Base-by-base conservation (phyloP, 2,113 vertebrate genomes). In the Otolemur garnettii region DNA sequence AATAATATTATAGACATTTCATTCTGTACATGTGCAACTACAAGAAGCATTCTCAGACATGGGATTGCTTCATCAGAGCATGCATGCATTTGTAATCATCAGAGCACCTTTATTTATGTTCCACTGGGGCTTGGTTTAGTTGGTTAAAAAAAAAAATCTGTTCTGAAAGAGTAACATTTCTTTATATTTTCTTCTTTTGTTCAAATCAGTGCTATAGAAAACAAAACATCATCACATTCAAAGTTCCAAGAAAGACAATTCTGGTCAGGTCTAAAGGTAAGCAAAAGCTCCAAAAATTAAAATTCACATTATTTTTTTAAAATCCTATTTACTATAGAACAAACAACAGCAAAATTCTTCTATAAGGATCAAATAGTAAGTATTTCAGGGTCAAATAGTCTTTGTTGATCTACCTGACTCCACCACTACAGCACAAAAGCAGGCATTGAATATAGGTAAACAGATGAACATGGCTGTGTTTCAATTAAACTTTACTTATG, bases 201-300 rank as follows among this genome's bases (percentile, higher is more conserved):
- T 42, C 4, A 96, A 50, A 95, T 72, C 91, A 99, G 99, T 91
- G 91, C 97, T 78, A 89, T 99, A 81, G 99, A 99, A 93, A 98
- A 99, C 96, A 98, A 82, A 82, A 97, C 91, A 11, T 99, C 99
- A 14, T 97, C 98, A 71, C 98, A 98, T 92, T 98, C 97, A 91
- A 97, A 96, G 88, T 99, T 99, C 96, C 99, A 99, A 98, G 99
- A 99, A 60, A 98, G 98, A 64, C 98, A 98, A 33, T 99, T 99
- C 98, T 99, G 99, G 99, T 99, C 98, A 59, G 99, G 99, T 89
- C 94, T 99, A 84, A 99, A 99, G 99, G 99, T 99, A 98, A 97
- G 96, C 45, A 89, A 50, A 91, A 62, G 74, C 26, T 59, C n/a
- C 57, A 80, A 66, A 85, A 94, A 60, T 66, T 53, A 95, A 53